Base-by-base conservation (phyloP, 2,797 vertebrate species). In the Neoniphon sammara region DNA sequence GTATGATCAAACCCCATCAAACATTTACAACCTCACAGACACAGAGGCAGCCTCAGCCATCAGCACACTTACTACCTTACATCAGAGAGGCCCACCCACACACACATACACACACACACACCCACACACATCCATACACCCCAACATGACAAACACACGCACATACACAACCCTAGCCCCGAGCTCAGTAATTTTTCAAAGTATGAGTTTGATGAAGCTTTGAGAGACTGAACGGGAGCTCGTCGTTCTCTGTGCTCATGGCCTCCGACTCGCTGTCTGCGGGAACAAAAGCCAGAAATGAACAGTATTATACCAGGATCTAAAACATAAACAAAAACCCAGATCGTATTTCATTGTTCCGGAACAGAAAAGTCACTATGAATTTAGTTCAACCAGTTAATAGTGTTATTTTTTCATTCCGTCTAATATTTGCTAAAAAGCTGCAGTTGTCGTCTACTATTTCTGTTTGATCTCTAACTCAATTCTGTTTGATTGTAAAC, bases 1-100 rank as follows among this genome's bases (percentile, higher is more conserved):
- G 88, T 85, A 42, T 86, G 85, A 91, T 87, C 90, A 92, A 91
- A 89, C 75, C 82, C 88, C 87, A 92, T 92, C 90, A 93, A 93
- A 93, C 93, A 93, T 91, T 92, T 91, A 93, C 91, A 89, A 85
- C 87, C 86, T 83, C 81, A 15, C 85, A 83, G 83, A 84, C 84
- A 73, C 70, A 66, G 46, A 17, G 17, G 12, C 53, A 55, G 53
- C 53, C 23, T 50, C 46, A 18, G 81, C 64, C 81, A 27, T 85
- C 87, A 82, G 86, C 77, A 77, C 70, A 44, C 63, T 82, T 74
- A 61, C 72, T 72, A 74, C 61, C 83, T 82, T 80, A 85, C 84
- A 87, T 88, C 84, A 89, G 81, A 86, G 70, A 83, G 65, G 66
- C 73, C 80, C 73, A 71, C 52, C 73, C 80, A 61, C 74, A 83